These are phyloP conservation scores for Anoplophora glabripennis DNA, from an alignment of 1,140 invertebrate genomes.

Conservation along the genomic window DNA sequence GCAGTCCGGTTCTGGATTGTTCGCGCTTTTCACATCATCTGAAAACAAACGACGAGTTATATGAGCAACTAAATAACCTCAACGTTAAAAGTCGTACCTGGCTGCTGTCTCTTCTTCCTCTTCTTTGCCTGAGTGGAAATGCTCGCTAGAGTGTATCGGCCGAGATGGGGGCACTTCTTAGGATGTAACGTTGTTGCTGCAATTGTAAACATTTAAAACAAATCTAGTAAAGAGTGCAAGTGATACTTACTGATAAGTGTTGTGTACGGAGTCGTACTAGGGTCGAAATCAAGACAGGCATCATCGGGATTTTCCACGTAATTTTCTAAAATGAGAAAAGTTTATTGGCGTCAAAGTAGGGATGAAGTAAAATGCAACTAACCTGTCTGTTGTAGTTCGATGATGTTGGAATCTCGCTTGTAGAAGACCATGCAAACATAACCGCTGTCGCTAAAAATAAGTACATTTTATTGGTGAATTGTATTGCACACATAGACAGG, in stretches of 20 bases:
- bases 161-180: slow-evolving; percentile 66
- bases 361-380: slow-evolving; percentile 7
- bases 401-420: slow-evolving; percentile 73
- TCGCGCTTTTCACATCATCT: slow-evolving; percentile 26
- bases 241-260: slow-evolving; percentile 77
- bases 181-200: slow-evolving; percentile 63
- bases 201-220: slow-evolving; percentile 40
- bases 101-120: slow-evolving; percentile 41
- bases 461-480: too few species aligned
- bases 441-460: slow-evolving; percentile 72
- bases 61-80: not conserved
- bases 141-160: slow-evolving; percentile 63
- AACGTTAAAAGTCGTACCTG: slow-evolving; percentile 22
- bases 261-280: slow-evolving; percentile 69
- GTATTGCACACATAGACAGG: too few species aligned
- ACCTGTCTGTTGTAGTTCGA: slow-evolving; percentile 69
- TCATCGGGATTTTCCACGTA: slow-evolving; percentile 56
- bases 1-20: slow-evolving; percentile 41
- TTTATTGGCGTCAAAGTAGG: slow-evolving; percentile 2
- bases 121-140: slow-evolving; percentile 37
- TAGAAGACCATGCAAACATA: slow-evolving; percentile 84
- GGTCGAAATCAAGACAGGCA: slow-evolving; percentile 58
- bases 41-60: slow-evolving; percentile 16
- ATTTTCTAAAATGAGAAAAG: slow-evolving; percentile 30
- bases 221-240: slow-evolving; percentile 1